Evolutionary conservation across 2,797 vertebrate genomes (phyloP).

Genomic region (Lepus oiostolus): DNA sequence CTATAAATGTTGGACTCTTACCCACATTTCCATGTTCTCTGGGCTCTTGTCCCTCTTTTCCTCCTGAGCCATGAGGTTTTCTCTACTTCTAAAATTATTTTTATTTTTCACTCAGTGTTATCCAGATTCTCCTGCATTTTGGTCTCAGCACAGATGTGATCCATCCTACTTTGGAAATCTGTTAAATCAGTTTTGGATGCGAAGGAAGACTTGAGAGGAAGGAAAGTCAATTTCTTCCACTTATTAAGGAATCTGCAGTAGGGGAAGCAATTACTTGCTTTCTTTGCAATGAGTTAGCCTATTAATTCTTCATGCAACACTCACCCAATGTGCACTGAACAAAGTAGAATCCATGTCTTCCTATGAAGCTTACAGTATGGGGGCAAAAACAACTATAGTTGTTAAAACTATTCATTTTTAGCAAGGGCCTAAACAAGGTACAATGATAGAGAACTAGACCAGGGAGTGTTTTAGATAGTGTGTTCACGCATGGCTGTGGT

Average conservation of each 20-base stretch:
- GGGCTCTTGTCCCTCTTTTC: neutral
- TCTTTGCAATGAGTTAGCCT: neutral
- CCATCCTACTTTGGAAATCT: neutral
- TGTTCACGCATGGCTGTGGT: neutral
- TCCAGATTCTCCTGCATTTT: neutral
- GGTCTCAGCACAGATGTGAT: conserved; percentile 19
- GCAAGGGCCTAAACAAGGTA: neutral
- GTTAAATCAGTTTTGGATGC: conserved; percentile 37
- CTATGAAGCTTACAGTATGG: neutral
- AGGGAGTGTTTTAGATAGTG: neutral
- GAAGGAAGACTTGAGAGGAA: neutral
- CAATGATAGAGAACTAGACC: neutral
- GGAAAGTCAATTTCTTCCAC: neutral
- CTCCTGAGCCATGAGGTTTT: neutral
- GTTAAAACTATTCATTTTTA: neutral
- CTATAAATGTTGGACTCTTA: neutral
- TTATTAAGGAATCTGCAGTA: neutral
- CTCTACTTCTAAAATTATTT: neutral
- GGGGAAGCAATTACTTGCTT: neutral
- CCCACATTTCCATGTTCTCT: neutral
- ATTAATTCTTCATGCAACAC: neutral
- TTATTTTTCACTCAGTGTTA: neutral
- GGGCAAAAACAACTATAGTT: neutral
- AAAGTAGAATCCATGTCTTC: neutral
- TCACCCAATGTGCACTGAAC: neutral